Conservation (phyloP, 2,113 vertebrate species). For the Cromileptes altivelis region DNA sequence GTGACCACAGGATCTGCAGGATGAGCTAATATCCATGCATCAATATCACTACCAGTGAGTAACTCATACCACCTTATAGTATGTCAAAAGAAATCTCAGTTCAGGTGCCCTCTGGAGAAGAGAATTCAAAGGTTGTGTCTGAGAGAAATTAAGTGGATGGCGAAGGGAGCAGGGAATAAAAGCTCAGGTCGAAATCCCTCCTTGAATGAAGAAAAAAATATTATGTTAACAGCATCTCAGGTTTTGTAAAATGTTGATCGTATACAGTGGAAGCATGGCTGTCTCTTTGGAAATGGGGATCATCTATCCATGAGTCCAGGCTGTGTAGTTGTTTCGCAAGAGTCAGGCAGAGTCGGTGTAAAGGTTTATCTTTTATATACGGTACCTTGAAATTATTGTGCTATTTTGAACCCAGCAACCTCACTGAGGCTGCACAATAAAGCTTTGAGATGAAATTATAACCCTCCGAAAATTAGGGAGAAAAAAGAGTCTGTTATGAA, state of each 20-base stretch:
- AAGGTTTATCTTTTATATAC: conserved; percentile 28
- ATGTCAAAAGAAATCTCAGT: conserved; percentile 27
- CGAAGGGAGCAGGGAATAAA: conserved; percentile 4
- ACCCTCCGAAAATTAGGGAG: conserved; percentile 41
- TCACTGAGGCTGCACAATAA: conserved; percentile 42
- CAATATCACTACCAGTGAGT: conserved; percentile 24
- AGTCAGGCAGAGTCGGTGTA: conserved; percentile 6
- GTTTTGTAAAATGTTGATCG: conserved; percentile 14
- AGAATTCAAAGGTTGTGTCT: conserved; percentile 18
- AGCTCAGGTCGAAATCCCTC: not conserved
- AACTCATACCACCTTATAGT: conserved; percentile 1
- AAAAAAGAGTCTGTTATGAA: conserved; percentile 38
- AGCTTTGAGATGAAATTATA: conserved; percentile 59
- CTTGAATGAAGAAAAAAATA: conserved; percentile 28
- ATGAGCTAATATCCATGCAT: conserved; percentile 41
- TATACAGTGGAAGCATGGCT: not conserved
- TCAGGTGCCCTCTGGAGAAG: conserved; percentile 19
- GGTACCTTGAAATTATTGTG: conserved; percentile 35
- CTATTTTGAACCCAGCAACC: conserved; percentile 50
- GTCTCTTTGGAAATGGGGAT: conserved; percentile 18
- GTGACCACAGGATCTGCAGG: conserved; percentile 11
- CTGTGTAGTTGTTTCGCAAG: conserved; percentile 32
- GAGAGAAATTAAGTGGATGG: conserved; percentile 22
- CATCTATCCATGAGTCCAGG: conserved; percentile 19
- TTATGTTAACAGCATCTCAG: not conserved